These are phyloP conservation scores for Cydia splendana DNA, from an alignment of 1,140 invertebrate species.

Conservation along the genomic window DNA sequence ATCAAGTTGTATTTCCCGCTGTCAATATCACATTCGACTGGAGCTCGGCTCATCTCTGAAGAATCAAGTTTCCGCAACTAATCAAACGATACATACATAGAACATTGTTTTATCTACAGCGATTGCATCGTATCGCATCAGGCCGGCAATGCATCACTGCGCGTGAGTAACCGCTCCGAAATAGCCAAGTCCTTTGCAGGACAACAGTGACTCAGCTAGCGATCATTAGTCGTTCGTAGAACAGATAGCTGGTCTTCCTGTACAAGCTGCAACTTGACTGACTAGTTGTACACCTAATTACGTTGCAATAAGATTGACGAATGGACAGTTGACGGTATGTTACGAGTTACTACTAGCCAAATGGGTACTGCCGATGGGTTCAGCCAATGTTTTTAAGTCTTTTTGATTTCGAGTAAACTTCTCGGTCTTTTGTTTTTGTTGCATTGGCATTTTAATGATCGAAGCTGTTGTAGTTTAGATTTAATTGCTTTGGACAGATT, in stretches of 20 bases:
- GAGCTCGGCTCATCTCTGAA: too few species aligned
- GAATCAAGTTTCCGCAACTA: background rate
- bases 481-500: constrained; percentile 7
- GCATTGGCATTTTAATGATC: constrained; percentile 9
- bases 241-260: background rate
- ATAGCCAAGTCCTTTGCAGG: constrained; percentile 15
- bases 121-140: constrained; percentile 2
- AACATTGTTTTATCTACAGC: background rate
- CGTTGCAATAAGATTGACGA: too few species aligned
- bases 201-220: constrained; percentile 9
- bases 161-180: background rate
- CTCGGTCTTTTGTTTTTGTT: background rate
- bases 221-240: constrained; percentile 6
- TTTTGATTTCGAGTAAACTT: background rate
- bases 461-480: background rate
- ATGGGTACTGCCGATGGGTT: background rate
- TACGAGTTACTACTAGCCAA: background rate
- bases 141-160: background rate
- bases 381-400: background rate
- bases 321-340: background rate
- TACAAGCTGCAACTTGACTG: background rate
- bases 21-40: too few species aligned
- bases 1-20: too few species aligned
- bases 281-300: too few species aligned
- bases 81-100: background rate